These are phyloP conservation scores for Cryptoprocta ferox DNA, from an alignment of 2,797 vertebrate genomes.

Conservation along the genomic window DNA sequence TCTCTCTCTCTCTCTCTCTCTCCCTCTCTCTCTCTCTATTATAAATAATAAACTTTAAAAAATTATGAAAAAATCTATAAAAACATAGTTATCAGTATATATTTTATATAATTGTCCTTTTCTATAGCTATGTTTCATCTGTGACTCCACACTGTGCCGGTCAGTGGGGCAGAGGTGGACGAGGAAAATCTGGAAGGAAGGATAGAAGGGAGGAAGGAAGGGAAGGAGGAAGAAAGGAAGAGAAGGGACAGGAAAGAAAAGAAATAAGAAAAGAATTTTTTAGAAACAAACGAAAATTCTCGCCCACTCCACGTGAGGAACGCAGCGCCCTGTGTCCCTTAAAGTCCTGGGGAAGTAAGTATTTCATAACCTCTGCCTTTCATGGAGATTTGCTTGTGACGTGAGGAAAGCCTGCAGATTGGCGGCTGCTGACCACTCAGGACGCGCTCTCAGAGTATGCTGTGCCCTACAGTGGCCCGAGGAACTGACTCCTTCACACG, in stretches of 20 bases:
- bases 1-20: too few relatives aligned
- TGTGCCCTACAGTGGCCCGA: accelerated
- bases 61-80: too few relatives aligned
- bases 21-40: too few relatives aligned
- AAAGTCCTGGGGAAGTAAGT: not conserved
- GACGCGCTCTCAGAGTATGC: not conserved
- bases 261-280: too few relatives aligned
- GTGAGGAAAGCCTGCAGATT: too few relatives aligned
- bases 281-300: not conserved
- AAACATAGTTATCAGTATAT: too few relatives aligned
- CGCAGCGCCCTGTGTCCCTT: not conserved
- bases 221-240: not conserved
- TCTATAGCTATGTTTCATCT: not conserved
- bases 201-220: not conserved
- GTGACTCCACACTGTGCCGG: not conserved
- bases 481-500: not conserved
- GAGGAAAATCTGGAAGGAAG: not conserved
- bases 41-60: too few relatives aligned
- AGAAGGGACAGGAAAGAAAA: not conserved
- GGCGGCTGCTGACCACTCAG: not conserved
- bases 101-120: too few relatives aligned
- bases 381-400: not conserved
- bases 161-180: not conserved
- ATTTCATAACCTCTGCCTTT: not conserved
- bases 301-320: not conserved